Evolutionary conservation across 2,113 vertebrate species (phyloP).

Genomic region (Neoarius graeffei): DNA sequence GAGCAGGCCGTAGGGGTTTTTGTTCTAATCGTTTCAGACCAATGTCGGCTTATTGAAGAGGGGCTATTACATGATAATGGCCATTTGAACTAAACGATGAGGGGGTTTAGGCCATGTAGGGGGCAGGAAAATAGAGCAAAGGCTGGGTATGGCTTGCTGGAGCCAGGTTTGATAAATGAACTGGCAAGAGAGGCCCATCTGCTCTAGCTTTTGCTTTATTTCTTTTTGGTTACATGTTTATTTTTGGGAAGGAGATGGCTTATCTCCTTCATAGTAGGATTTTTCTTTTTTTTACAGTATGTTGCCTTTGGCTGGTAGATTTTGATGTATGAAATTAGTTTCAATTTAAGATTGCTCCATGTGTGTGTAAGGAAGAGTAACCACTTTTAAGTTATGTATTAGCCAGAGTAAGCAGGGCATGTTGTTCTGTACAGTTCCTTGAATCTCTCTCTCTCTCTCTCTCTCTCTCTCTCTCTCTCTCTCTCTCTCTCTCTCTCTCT

Average conservation of each 20-base stretch:
- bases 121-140: constrained; percentile 44
- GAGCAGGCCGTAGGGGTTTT: constrained; percentile 33
- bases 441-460: not conserved
- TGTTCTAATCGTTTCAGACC: constrained; percentile 46
- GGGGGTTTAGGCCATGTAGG: constrained; percentile 47
- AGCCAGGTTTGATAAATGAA: constrained; percentile 51
- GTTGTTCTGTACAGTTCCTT: constrained; percentile 11
- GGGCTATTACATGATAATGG: constrained; percentile 56
- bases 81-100: constrained; percentile 57
- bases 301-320: not conserved
- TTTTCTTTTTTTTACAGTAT: not conserved
- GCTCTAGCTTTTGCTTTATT: constrained; percentile 14
- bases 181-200: constrained; percentile 45
- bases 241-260: not conserved
- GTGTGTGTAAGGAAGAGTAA: constrained; percentile 4
- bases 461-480: not conserved
- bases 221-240: not conserved
- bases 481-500: not conserved
- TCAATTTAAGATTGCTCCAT: not conserved
- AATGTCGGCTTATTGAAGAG: constrained; percentile 46
- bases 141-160: constrained; percentile 29
- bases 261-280: not conserved
- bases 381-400: constrained; percentile 37
- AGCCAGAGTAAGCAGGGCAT: constrained; percentile 9
- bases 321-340: constrained; percentile 24